These are phyloP conservation scores for Allygus modestus DNA, from an alignment of 2,888 invertebrate species.

Conservation along the genomic window DNA sequence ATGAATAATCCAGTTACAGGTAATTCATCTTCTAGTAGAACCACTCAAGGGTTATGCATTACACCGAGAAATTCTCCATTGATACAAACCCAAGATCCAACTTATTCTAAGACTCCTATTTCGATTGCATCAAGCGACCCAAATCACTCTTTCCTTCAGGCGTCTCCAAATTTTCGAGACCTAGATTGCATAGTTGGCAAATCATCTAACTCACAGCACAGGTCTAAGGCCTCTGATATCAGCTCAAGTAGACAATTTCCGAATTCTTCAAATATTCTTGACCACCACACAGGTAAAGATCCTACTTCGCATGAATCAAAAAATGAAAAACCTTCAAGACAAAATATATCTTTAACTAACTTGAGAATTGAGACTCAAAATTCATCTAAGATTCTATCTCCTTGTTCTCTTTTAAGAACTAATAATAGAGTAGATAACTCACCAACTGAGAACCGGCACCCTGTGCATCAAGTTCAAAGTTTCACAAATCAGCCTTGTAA, in stretches of 20 bases:
- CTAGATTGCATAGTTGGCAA: neutral
- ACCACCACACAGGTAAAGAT: neutral
- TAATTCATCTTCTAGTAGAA: neutral
- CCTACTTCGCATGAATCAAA: too few relatives aligned
- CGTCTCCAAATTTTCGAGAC: neutral
- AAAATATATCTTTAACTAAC: neutral
- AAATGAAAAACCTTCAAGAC: neutral
- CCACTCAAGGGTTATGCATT: neutral
- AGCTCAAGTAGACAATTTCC: neutral
- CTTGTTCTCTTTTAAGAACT: neutral
- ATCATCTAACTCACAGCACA: neutral
- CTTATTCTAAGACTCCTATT: neutral
- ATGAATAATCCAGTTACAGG: neutral
- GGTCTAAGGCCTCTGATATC: neutral
- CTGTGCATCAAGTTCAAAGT: too few relatives aligned
- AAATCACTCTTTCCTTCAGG: neutral
- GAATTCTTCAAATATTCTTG: neutral
- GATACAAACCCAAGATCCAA: neutral
- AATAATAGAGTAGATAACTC: neutral
- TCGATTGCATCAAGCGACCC: neutral
- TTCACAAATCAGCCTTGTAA: too few relatives aligned
- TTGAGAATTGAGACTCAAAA: neutral
- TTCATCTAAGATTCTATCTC: neutral
- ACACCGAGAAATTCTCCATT: too few relatives aligned
- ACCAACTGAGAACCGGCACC: neutral